phyloP scores from a whole-genome alignment of 2,113 vertebrate genomes.

The Xiphophorus hellerii region DNA sequence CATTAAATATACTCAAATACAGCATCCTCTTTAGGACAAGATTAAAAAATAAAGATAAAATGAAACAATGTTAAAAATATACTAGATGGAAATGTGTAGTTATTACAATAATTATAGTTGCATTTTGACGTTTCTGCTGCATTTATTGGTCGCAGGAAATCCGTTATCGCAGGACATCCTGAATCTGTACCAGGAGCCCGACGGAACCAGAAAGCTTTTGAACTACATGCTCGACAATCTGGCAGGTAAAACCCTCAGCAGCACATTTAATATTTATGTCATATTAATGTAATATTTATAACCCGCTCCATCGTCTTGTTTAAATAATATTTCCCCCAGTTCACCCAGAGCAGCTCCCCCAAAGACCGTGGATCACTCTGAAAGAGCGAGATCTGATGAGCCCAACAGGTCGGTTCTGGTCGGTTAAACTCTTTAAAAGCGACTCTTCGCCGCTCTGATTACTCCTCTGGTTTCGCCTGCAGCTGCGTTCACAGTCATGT shows the following conservation, averaged over 20 bases:
- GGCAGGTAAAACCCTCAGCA: slow-evolving; percentile 65
- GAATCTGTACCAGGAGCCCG: slow-evolving; percentile 96
- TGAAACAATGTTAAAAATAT: no score
- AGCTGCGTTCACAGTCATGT: slow-evolving; percentile 98
- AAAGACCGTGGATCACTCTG: slow-evolving; percentile 97
- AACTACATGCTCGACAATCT: slow-evolving; percentile 99
- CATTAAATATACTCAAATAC: no score
- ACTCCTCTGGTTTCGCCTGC: not conserved
- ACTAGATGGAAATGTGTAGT: no score
- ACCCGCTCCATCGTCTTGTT: slow-evolving; percentile 3
- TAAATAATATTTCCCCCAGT: slow-evolving; percentile 70
- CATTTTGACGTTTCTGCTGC: not conserved
- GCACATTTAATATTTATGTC: slow-evolving; percentile 25
- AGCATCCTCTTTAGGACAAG: no score
- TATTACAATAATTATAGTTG: no score
- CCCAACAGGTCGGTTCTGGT: slow-evolving; percentile 84
- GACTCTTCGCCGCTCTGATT: not conserved
- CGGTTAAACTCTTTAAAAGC: not conserved
- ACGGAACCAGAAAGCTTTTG: slow-evolving; percentile 98
- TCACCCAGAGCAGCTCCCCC: slow-evolving; percentile 98
- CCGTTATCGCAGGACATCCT: slow-evolving; percentile 99
- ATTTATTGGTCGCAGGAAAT: slow-evolving; percentile 86
- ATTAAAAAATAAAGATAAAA: no score
- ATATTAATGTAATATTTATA: not conserved
- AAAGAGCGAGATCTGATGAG: slow-evolving; percentile 96